Evolutionary conservation across 2,113 vertebrate genomes (phyloP).

Genomic region (Hippocampus barbouri): DNA sequence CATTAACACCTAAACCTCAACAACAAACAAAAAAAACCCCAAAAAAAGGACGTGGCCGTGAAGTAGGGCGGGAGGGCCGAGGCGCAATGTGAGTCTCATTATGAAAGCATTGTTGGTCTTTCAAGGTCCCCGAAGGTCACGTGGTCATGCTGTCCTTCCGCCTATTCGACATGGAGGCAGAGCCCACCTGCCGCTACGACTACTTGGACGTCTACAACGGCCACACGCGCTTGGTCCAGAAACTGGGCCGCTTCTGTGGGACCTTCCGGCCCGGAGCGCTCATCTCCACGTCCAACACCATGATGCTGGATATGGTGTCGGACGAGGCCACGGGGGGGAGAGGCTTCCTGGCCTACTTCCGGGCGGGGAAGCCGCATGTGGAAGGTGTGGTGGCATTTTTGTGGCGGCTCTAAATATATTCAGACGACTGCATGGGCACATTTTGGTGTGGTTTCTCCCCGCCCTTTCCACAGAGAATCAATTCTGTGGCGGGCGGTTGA

Average conservation of each 20-base stretch:
- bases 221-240: conserved; percentile 71
- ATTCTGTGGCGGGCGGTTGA: conserved; percentile 85
- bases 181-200: conserved; percentile 84
- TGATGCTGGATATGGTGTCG: conserved; percentile 82
- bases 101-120: neutral
- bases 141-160: conserved; percentile 87
- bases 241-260: conserved; percentile 84
- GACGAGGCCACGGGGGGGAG: conserved; percentile 77
- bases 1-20: no score
- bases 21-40: no score
- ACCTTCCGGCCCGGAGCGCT: conserved; percentile 85
- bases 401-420: neutral
- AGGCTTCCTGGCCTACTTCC: conserved; percentile 83
- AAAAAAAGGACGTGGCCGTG: no score
- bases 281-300: conserved; percentile 81
- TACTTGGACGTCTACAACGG: conserved; percentile 84
- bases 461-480: conserved; percentile 75
- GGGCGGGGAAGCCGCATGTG: conserved; percentile 76
- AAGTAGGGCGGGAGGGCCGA: no score
- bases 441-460: neutral
- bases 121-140: conserved; percentile 82
- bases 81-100: no score
- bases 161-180: conserved; percentile 84
- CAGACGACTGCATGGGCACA: neutral
- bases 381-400: conserved; percentile 65